These are phyloP conservation scores for Slavum lentiscoides DNA, from an alignment of 2,888 invertebrate genomes.

Conservation along the genomic window DNA sequence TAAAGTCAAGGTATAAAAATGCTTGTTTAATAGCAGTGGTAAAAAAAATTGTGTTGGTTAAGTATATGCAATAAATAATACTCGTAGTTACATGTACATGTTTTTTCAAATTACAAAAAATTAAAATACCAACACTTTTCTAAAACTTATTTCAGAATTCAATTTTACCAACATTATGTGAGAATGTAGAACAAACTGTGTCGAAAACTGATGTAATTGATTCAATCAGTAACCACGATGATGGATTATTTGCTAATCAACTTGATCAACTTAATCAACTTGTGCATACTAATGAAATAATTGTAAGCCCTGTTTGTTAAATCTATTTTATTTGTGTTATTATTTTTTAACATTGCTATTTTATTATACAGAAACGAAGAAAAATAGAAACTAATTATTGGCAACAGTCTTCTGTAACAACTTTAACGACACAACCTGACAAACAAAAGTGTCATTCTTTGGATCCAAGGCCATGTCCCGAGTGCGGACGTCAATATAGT, in stretches of 20 bases:
- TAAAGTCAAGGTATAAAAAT: neutral
- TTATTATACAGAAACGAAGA: conserved; percentile 30
- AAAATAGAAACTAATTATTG: conserved; percentile 45
- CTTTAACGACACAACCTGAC: conserved; percentile 13
- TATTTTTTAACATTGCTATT: conserved; percentile 13
- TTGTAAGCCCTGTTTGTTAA: conserved; percentile 11
- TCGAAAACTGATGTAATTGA: conserved; percentile 39
- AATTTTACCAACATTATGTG: conserved; percentile 36
- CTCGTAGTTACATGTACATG: neutral
- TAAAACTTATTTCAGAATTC: conserved; percentile 28
- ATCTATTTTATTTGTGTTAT: neutral
- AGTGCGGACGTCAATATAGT: conserved; percentile 69
- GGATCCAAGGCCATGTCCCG: conserved; percentile 67
- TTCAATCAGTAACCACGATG: conserved; percentile 36
- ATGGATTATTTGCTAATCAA: conserved; percentile 46
- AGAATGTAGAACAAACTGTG: conserved; percentile 44
- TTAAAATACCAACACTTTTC: neutral
- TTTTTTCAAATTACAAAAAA: neutral
- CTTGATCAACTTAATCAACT: conserved; percentile 46
- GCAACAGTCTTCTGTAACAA: conserved; percentile 38
- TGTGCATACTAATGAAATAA: conserved; percentile 42
- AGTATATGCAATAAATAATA: too few species aligned
- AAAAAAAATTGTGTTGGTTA: too few species aligned
- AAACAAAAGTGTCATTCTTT: conserved; percentile 62
- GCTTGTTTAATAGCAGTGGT: neutral